Base-by-base conservation (phyloP, 2,797 vertebrate species). In the Echiichthys vipera region DNA sequence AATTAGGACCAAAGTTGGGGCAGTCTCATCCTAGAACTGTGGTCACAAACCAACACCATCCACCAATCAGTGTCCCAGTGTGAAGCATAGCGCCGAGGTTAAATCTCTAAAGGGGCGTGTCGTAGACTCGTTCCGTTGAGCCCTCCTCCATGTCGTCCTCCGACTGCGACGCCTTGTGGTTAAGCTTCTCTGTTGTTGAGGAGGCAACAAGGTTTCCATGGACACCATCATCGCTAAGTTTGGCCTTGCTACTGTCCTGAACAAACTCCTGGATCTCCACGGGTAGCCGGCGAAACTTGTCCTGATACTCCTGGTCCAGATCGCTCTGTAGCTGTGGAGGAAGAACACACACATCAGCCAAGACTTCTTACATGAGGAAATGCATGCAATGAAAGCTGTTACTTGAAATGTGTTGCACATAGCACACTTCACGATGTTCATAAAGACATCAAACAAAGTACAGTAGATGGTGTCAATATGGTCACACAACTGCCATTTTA, bases 251-350 rank as follows among this genome's bases (percentile, higher is more conserved):
- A 75, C 95, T 96, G 91, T 99, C 97, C 92, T 99, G 98, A 58
- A 99, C 97, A 5, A 99, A 99, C 89, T 99, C 98, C 91, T 98
- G 95, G 90, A 99, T 98, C 94, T 99, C 98, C 93, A 97, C 93
- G 18, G 98, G 98, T 61, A 99, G 95, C 92, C 98, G 95, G 80
- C 96, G 96, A 83, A 99, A 99, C 90, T 99, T 99, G 95, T 99
- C 98, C 93, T 99, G 97, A 85, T 99, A 99, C 83, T 99, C 97
- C 90, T 98, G 97, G 89, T 99, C 98, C 86, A 99, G 93, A 75
- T 98, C 97, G 70, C 89, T 95, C 95, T 98, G 97, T 49, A 99
- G 94, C 97, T 99, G 88, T 54, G 85, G 37, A 65, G 42, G 32
- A 15, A 49, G 4, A 40, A 7, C 46, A 49, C 0, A 43, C 20